Conservation (phyloP, 2,113 vertebrate species). For the Gallinago media region DNA sequence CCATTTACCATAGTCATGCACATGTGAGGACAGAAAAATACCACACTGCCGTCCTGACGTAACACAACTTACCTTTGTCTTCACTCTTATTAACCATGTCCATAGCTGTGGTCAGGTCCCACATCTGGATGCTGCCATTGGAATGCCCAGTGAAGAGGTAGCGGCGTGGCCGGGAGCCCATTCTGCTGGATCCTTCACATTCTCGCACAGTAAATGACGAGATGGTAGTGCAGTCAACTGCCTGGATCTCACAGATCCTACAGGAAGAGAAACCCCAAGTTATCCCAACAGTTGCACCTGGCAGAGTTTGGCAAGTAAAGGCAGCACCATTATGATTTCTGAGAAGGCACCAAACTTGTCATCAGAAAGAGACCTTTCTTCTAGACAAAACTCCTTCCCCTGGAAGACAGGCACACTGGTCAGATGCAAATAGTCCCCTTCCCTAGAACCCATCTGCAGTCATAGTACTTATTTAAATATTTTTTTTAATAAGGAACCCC, state of each 20-base stretch:
- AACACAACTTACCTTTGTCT: conserved; percentile 80
- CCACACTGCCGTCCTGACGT: background rate
- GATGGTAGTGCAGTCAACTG: conserved; percentile 95
- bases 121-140: conserved; percentile 98
- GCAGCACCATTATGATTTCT: background rate
- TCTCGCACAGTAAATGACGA: conserved; percentile 93
- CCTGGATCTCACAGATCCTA: conserved; percentile 97
- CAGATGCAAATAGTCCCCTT: background rate
- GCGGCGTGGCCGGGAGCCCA: conserved; percentile 94
- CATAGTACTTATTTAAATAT: background rate
- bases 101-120: conserved; percentile 98
- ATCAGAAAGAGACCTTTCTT: background rate
- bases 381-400: background rate
- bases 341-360: background rate
- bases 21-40: background rate
- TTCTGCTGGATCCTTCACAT: conserved; percentile 96
- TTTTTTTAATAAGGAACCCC: background rate
- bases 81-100: conserved; percentile 92
- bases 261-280: background rate
- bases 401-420: background rate
- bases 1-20: background rate
- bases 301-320: background rate
- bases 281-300: background rate
- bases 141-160: conserved; percentile 96
- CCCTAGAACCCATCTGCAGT: background rate